Conservation (phyloP, 1,140 invertebrate species). For the Apis laboriosa region DNA sequence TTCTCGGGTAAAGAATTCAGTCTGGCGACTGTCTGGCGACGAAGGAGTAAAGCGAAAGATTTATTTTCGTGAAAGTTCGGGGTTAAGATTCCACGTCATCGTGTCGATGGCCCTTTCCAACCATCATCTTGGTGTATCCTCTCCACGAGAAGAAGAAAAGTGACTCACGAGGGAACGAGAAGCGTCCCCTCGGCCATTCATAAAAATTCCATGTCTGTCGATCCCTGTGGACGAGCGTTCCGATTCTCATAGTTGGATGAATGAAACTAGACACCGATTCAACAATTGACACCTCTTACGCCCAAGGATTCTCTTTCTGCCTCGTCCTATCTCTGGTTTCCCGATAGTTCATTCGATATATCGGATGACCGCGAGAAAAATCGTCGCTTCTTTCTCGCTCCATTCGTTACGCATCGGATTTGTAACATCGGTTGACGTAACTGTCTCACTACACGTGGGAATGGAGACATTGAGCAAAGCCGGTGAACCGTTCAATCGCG, state of each 20-base stretch:
- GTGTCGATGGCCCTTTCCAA: background rate
- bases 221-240: background rate
- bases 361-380: slow-evolving; percentile 51
- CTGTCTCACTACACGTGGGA: slow-evolving; percentile 38
- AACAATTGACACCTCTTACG: slow-evolving; percentile 39
- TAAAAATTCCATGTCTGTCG: slow-evolving; percentile 21
- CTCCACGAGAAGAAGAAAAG: background rate
- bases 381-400: background rate
- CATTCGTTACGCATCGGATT: slow-evolving; percentile 27
- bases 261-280: slow-evolving; percentile 53
- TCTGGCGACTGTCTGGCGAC: background rate
- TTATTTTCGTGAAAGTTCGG: slow-evolving; percentile 33
- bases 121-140: no score
- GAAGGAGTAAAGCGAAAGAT: background rate
- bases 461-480: background rate
- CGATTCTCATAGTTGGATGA: slow-evolving; percentile 41
- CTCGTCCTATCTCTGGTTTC: slow-evolving; percentile 38
- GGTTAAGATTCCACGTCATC: slow-evolving; percentile 8
- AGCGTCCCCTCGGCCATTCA: background rate
- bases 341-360: slow-evolving; percentile 48
- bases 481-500: background rate
- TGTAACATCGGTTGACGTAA: slow-evolving; percentile 29
- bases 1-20: background rate
- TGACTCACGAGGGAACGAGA: slow-evolving; percentile 9
- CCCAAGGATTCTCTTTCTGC: slow-evolving; percentile 37